These are phyloP conservation scores for Triops cancriformis DNA, from an alignment of 1,140 invertebrate genomes.

Conservation along the genomic window DNA sequence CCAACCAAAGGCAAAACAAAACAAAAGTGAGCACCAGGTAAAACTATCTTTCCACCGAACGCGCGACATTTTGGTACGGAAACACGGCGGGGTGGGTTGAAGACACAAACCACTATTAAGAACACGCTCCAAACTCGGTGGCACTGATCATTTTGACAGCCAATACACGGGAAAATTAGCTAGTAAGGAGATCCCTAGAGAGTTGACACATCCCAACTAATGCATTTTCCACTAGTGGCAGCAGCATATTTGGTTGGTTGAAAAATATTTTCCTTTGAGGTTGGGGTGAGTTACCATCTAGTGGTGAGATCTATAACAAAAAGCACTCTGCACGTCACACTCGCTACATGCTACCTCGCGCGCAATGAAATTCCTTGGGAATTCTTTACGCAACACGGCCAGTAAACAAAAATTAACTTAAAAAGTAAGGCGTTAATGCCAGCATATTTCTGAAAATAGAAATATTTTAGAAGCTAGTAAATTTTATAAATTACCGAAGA, in stretches of 20 bases:
- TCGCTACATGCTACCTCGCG: too few relatives aligned
- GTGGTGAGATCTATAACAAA: background rate
- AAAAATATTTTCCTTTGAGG: background rate
- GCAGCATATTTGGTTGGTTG: background rate
- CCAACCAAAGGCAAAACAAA: background rate
- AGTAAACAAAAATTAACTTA: too few relatives aligned
- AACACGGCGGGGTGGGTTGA: background rate
- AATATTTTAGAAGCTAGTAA: too few relatives aligned
- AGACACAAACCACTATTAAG: background rate
- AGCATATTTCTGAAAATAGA: too few relatives aligned
- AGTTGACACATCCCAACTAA: background rate
- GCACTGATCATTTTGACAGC: background rate
- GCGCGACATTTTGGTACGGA: background rate
- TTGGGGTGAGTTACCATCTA: too few relatives aligned
- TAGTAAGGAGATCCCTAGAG: background rate
- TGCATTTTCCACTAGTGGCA: background rate
- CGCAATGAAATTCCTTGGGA: too few relatives aligned
- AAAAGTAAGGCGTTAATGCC: too few relatives aligned
- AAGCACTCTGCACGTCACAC: too few relatives aligned
- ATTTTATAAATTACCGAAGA: too few relatives aligned
- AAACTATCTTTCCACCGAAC: background rate
- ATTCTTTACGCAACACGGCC: too few relatives aligned
- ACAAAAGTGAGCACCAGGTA: background rate
- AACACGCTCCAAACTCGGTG: background rate
- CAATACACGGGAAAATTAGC: background rate